phyloP scores from a whole-genome alignment of 2,113 vertebrate species.

The Phodopus roborovskii region DNA sequence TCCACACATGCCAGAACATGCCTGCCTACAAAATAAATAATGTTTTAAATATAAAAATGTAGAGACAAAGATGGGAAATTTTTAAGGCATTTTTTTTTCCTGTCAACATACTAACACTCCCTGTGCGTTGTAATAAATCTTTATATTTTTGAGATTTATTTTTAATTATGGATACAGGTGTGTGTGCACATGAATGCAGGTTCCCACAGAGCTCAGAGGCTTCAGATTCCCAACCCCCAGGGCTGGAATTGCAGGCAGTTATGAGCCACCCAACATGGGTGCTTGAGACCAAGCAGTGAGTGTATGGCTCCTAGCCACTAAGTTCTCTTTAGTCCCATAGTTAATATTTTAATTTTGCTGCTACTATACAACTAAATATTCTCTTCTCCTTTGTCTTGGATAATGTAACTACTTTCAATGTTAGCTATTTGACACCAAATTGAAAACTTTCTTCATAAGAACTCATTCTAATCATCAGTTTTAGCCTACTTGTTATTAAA shows the following conservation, averaged over 20 bases:
- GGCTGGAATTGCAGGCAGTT: background rate
- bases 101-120: background rate
- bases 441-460: constrained; percentile 19
- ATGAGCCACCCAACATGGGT: background rate
- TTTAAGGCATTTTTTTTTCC: constrained; percentile 19
- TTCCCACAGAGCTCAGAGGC: background rate
- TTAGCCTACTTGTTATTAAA: background rate
- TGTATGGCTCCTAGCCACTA: background rate
- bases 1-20: background rate
- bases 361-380: background rate
- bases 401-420: constrained; percentile 26
- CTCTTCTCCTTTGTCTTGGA: background rate
- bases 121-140: constrained; percentile 3
- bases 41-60: background rate
- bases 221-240: background rate
- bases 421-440: constrained; percentile 11
- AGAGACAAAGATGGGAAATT: background rate
- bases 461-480: constrained; percentile 30
- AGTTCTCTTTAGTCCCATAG: background rate
- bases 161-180: background rate
- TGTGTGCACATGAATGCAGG: background rate
- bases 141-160: background rate
- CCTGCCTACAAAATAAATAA: background rate
- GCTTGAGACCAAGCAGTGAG: background rate
- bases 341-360: background rate